A percentile compares a stretch with the other conserved stretches of the same genome.
phyloP scores from a whole-genome alignment of 2,888 invertebrate genomes.

The Tetheella fluctuosa region DNA sequence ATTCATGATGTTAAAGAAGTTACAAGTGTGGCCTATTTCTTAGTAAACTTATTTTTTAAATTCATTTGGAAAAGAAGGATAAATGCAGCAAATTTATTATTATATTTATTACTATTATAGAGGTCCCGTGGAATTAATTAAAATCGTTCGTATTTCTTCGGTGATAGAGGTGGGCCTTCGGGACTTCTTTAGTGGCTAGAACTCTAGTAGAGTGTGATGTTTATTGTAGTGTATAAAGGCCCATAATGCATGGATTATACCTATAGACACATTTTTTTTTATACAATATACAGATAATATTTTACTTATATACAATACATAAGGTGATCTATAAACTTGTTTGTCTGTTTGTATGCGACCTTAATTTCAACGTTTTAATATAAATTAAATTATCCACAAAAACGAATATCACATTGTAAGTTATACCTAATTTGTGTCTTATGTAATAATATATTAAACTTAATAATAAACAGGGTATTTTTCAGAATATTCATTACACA shows the following conservation, averaged over 20 bases:
- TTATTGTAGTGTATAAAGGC: neutral
- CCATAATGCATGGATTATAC: neutral
- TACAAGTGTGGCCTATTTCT: too few species aligned
- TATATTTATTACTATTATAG: neutral
- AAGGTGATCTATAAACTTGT: too few species aligned
- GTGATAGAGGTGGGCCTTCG: too few species aligned
- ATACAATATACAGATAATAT: neutral
- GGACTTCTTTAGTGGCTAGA: too few species aligned
- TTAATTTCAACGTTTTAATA: neutral
- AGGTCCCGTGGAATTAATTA: too few species aligned
- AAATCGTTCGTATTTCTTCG: too few species aligned
- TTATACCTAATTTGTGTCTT: constrained; percentile 13
- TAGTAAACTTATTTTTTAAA: too few species aligned
- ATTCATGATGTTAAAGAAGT: too few species aligned
- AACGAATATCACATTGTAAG: constrained; percentile 21
- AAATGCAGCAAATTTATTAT: too few species aligned
- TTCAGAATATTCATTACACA: too few species aligned
- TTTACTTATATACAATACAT: neutral
- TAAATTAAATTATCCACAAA: constrained; percentile 13
- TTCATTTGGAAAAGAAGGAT: too few species aligned
- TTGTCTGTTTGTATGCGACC: neutral
- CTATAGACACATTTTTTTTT: neutral
- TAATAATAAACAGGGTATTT: neutral
- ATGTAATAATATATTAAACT: neutral
- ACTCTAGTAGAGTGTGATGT: too few species aligned